Percentiles rank a stretch among this genome's conserved stretches.
These are phyloP conservation scores for Pseudolycoriella hygida DNA, from an alignment of 2,888 invertebrate species.

Conservation along the genomic window DNA sequence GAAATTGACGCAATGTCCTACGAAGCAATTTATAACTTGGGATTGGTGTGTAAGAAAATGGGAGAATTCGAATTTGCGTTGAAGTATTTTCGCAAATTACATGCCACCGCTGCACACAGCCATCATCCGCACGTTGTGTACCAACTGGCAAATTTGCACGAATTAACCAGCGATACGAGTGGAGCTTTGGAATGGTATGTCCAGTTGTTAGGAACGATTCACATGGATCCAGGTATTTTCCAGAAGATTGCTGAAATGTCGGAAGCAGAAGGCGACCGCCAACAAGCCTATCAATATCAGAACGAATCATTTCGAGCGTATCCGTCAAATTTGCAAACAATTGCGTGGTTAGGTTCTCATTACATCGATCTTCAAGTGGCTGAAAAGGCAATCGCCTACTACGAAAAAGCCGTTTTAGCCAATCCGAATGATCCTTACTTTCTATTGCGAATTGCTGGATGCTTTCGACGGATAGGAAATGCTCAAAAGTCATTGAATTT, in stretches of 20 bases:
- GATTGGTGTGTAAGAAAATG: conserved; percentile 49
- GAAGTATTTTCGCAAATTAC: conserved; percentile 62
- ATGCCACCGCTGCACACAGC: conserved; percentile 43
- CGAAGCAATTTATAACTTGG: conserved; percentile 69
- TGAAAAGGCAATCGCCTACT: conserved; percentile 70
- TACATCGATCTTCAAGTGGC: conserved; percentile 76
- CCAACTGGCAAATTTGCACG: conserved; percentile 63
- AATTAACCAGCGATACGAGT: conserved; percentile 41
- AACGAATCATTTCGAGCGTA: conserved; percentile 26
- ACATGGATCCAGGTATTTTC: conserved; percentile 79
- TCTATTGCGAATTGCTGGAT: conserved; percentile 71
- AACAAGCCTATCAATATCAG: conserved; percentile 44
- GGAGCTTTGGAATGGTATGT: conserved; percentile 48
- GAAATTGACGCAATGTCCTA: conserved; percentile 66
- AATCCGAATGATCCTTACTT: conserved; percentile 69
- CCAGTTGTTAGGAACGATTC: conserved; percentile 62
- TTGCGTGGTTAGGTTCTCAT: conserved; percentile 80
- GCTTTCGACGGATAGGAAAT: conserved; percentile 62
- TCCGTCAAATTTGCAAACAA: conserved; percentile 38
- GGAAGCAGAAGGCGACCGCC: conserved; percentile 78
- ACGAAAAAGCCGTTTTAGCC: conserved; percentile 58
- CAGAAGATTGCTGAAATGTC: conserved; percentile 81
- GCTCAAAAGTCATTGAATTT: conserved; percentile 30
- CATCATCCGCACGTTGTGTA: conserved; percentile 46
- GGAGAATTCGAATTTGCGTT: conserved; percentile 55